phyloP scores from a whole-genome alignment of 2,113 vertebrate species.

The Phrynocephalus versicolor region DNA sequence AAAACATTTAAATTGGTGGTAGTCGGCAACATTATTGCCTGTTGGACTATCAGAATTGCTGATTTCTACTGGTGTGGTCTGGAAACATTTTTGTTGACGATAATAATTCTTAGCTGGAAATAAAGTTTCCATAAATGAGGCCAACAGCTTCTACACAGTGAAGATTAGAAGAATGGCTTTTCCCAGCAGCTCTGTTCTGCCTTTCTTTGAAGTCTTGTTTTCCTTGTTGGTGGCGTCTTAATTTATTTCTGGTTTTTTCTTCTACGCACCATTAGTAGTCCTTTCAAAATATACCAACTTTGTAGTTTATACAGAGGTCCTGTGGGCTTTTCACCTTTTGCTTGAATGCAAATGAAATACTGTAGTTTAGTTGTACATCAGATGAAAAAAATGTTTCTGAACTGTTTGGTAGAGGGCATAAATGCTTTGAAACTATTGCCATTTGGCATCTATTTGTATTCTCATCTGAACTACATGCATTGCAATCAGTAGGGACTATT shows the following conservation, averaged over 20 bases:
- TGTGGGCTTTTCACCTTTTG: neutral
- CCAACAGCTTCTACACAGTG: slow-evolving; percentile 7
- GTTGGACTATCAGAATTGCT: no score
- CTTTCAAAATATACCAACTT: neutral
- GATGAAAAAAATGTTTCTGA: neutral
- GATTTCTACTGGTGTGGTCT: neutral
- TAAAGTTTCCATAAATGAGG: neutral
- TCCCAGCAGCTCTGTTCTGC: neutral
- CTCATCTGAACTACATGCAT: neutral
- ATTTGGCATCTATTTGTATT: neutral
- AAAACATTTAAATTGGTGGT: no score
- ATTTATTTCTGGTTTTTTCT: neutral
- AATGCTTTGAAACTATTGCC: neutral
- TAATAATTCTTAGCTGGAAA: slow-evolving; percentile 8
- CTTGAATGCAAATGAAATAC: neutral
- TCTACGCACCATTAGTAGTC: neutral
- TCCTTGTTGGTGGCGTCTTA: neutral
- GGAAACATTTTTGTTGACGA: slow-evolving; percentile 25
- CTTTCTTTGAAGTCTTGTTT: neutral
- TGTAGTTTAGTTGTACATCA: neutral
- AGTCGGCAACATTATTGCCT: no score
- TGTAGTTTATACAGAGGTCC: neutral
- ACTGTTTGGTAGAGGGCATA: neutral
- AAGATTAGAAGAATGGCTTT: neutral
- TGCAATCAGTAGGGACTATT: neutral